These are phyloP conservation scores for Pardalotus punctatus DNA, from an alignment of 2,113 vertebrate genomes.

Conservation along the genomic window DNA sequence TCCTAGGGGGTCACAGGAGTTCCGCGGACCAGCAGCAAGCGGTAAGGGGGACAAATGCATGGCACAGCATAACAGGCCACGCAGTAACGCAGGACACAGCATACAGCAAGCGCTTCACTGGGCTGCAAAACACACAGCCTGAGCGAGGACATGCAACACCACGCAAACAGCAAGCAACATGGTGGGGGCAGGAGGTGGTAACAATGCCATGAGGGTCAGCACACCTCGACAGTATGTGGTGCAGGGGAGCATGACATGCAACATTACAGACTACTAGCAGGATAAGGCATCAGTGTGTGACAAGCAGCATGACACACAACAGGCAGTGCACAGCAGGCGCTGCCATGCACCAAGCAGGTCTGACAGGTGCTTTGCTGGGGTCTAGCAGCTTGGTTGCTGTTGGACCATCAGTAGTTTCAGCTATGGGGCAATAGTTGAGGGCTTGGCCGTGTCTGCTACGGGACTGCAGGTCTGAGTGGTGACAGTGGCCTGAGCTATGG, in stretches of 20 bases:
- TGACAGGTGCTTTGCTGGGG: rapidly evolving
- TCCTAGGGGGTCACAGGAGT: slow-evolving; percentile 34
- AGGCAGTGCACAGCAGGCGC: not conserved
- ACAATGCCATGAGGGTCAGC: not conserved
- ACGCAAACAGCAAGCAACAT: rapidly evolving
- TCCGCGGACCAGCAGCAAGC: not conserved
- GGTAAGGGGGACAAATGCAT: not conserved
- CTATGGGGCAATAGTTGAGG: not conserved
- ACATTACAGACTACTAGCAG: not conserved
- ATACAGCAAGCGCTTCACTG: rapidly evolving
- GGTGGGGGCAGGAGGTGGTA: rapidly evolving
- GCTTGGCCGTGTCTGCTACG: not conserved
- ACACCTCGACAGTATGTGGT: rapidly evolving
- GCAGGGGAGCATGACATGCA: not conserved
- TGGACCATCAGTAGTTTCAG: not conserved
- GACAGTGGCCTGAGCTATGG: not conserved
- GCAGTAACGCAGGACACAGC: not conserved
- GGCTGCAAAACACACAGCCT: not conserved
- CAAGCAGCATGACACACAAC: rapidly evolving
- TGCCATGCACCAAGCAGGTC: rapidly evolving
- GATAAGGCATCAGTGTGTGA: not conserved
- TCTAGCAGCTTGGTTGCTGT: rapidly evolving
- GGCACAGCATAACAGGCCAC: not conserved
- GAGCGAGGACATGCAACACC: rapidly evolving
- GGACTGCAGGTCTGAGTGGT: not conserved